A percentile compares a stretch with the other conserved stretches of the same genome.
Conservation (phyloP, 2,888 invertebrate genomes). For the Crioceris asparagi region DNA sequence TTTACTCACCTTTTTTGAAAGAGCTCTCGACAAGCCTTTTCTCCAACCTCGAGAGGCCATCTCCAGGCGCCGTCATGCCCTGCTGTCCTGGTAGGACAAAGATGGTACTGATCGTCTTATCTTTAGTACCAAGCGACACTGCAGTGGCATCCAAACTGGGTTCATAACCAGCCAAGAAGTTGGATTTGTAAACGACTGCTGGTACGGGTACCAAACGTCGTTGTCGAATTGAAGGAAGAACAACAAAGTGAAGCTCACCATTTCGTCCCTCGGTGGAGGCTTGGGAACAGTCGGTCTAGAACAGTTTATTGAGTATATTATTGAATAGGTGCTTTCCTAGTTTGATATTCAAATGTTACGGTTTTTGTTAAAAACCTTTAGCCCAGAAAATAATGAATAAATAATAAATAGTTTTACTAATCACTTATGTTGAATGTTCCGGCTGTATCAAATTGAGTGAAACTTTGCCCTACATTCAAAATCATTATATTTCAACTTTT, state of each 20-base stretch:
- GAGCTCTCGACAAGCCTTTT: conserved; percentile 55
- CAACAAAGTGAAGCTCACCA: conserved; percentile 79
- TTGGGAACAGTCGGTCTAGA: conserved; percentile 67
- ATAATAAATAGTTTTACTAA: too few relatives aligned
- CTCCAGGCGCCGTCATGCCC: conserved; percentile 67
- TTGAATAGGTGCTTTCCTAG: too few relatives aligned
- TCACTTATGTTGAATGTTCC: too few relatives aligned
- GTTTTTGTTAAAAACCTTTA: too few relatives aligned
- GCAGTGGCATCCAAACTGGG: conserved; percentile 75
- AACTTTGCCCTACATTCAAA: too few relatives aligned
- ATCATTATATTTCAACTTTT: too few relatives aligned
- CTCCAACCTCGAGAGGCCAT: conserved; percentile 66
- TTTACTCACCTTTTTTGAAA: conserved; percentile 43
- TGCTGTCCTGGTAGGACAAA: conserved; percentile 80
- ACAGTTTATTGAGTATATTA: too few relatives aligned
- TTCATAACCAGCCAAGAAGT: conserved; percentile 77
- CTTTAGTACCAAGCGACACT: conserved; percentile 61
- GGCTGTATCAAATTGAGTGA: too few relatives aligned
- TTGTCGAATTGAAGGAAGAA: conserved; percentile 67
- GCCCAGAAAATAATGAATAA: too few relatives aligned
- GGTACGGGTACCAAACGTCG: conserved; percentile 74
- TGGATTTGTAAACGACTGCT: conserved; percentile 60
- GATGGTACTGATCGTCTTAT: conserved; percentile 64
- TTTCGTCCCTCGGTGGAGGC: conserved; percentile 68
- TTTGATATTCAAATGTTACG: too few relatives aligned